phyloP scores from a whole-genome alignment of 2,888 invertebrate genomes.

The Leptinotarsa haldemani region DNA sequence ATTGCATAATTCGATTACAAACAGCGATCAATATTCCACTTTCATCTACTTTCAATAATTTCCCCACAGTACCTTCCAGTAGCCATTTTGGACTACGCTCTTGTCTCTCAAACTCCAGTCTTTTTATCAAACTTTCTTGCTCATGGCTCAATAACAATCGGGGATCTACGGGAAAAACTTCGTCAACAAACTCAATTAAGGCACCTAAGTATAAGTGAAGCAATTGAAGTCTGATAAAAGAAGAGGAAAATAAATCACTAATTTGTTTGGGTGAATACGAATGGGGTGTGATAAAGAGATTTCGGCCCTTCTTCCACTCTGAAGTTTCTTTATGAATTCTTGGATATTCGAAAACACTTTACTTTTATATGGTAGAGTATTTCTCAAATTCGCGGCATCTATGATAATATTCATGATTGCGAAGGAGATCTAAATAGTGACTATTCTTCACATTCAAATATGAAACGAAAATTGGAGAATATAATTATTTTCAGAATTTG shows the following conservation, averaged over 20 bases:
- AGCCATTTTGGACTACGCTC: not conserved
- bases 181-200: slow-evolving; percentile 49
- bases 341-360: slow-evolving; percentile 33
- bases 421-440: no score
- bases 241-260: slow-evolving; percentile 49
- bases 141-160: slow-evolving; percentile 41
- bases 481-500: no score
- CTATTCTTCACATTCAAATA: no score
- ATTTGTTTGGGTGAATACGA: slow-evolving; percentile 47
- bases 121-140: slow-evolving; percentile 28
- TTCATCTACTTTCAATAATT: not conserved
- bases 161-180: slow-evolving; percentile 45
- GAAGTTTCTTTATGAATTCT: slow-evolving; percentile 42
- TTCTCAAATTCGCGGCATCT: no score
- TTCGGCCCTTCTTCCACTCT: slow-evolving; percentile 27
- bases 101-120: slow-evolving; percentile 13
- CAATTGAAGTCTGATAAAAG: slow-evolving; percentile 40
- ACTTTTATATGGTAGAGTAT: no score
- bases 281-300: slow-evolving; percentile 44
- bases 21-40: no score
- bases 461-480: no score
- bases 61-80: not conserved
- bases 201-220: slow-evolving; percentile 49
- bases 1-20: no score
- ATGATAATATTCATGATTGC: no score